Evolutionary conservation across 2,797 vertebrate genomes (phyloP), one percentile per base, ranked within the genome.

Genomic region (Gobio occitaniae): DNA sequence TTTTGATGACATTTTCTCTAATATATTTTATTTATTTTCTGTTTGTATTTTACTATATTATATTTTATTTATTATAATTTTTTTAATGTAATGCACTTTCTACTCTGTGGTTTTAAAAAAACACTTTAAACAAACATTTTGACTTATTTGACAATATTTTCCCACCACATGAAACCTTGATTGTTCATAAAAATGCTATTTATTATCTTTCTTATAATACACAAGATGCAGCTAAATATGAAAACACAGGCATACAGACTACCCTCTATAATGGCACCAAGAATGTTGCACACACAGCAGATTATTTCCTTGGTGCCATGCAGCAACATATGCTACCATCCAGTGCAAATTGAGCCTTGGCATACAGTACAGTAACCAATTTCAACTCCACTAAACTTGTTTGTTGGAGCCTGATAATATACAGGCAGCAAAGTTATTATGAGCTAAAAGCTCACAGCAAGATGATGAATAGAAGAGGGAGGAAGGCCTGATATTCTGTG

Each of bases 301-400:
- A 74, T 63, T 48, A 82, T 74, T 47, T 74, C 19, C 54, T 52
- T n/a, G 47, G 29, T 68, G 48, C 47, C 29, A 68, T 41, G 78
- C 32, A 69, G 17, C 56, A 75, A 74, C 56, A 83, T 82, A 82
- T 74, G 54, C 54, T 74, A 13, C 56, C 56, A 72, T 74, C 19
- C 44, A 74, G 19, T 50, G 25, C 56, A 74, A 74, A 82, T 56
- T 68, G 59, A 68, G 48, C 72, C 61, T 66, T 76, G 82, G 61
- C 48, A 54, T n/a, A 74, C 41, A 36, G 56, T 25, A 59, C 56
- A 59, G 47, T 83, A 66, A 77, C 32, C 72, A 66, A 77, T 83
- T 83, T 77, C 36, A 54, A 66, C 82, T 68, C 47, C 41, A 56
- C 61, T 83, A 83, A 83, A 83, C 61, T 77, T 63, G 71, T 77